Evolutionary conservation across 2,797 vertebrate genomes (phyloP).

Genomic region (Peromyscus aztecus): DNA sequence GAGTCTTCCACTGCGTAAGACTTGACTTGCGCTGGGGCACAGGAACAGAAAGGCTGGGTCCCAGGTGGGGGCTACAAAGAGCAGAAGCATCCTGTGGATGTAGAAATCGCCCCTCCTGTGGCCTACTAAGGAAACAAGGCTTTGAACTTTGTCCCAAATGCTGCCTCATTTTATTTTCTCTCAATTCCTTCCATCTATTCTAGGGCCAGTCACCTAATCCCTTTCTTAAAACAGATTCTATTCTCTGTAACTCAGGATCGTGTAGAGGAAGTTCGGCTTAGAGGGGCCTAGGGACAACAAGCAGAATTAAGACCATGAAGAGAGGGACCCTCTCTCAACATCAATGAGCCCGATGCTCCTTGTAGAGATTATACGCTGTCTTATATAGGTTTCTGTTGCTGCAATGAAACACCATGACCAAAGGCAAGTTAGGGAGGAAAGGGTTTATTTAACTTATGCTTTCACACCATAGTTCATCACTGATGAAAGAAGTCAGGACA

Average conservation of each 20-base stretch:
- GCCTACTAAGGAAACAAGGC: not conserved
- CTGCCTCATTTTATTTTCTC: not conserved
- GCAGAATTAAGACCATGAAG: not conserved
- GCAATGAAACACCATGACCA: not conserved
- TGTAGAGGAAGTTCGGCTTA: not conserved
- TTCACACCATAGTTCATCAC: too few relatives aligned
- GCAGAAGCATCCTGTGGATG: not conserved
- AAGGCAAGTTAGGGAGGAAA: not conserved
- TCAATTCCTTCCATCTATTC: not conserved
- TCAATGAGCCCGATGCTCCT: not conserved
- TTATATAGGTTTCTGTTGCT: not conserved
- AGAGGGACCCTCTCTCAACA: not conserved
- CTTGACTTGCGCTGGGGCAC: not conserved
- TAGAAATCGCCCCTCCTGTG: not conserved
- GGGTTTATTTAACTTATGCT: not conserved
- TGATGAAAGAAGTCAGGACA: not conserved
- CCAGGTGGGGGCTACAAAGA: too few relatives aligned
- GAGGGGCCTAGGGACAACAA: not conserved
- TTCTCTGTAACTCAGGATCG: not conserved
- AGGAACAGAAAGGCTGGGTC: not conserved
- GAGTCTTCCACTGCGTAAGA: not conserved
- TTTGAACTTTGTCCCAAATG: not conserved
- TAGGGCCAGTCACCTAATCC: not conserved
- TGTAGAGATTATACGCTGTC: not conserved
- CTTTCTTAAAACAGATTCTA: not conserved